Evolutionary conservation across 2,113 vertebrate species (phyloP), one percentile per base, ranked within the genome.

Genomic region (Phalacrocorax carbo): DNA sequence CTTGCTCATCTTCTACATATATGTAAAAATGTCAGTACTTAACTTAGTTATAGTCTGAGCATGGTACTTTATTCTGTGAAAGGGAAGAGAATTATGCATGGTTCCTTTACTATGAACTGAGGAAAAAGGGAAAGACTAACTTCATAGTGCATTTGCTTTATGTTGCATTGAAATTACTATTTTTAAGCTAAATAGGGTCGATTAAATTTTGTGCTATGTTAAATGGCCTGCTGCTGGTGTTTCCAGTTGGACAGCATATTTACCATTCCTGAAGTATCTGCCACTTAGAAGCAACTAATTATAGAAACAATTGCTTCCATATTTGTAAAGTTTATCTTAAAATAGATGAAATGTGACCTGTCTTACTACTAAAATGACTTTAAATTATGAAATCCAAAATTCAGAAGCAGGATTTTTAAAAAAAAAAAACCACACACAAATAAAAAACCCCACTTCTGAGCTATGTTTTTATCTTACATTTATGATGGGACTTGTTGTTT

Each of bases 191-290:
- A 95, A 54, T 64, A 78, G 58, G 73, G 86, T 79, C 72, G 81
- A 75, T 86, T 68, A 78, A 44, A 52, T 95, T 93, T 65, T 84
- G 58, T 32, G 27, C 40, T 86, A 62, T 8, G 34, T 70, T 84
- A 62, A 82, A 64, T 20, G 34, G 34, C 38, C 34, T 93, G 70
- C 40, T 95, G 82, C 86, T 94, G 68, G 76, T 91, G 82, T 88
- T 96, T 96, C 95, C 88, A 89, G 96, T 94, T 64, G 70, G 75
- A 42, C 96, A 49, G 78, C 95, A 96, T 97, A 65, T 93, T 95
- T 95, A 79, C 90, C 95, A 95, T 98, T 97, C 93, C 93, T 83
- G 21, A 89, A 92, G 42, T 92, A 88, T 96, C 76, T 91, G 89
- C 94, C 85, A 71, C 84, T 90, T 95, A 81, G 60, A 73, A 93